Conservation (phyloP, 1,140 invertebrate genomes). For the Macrobrachium nipponense region DNA sequence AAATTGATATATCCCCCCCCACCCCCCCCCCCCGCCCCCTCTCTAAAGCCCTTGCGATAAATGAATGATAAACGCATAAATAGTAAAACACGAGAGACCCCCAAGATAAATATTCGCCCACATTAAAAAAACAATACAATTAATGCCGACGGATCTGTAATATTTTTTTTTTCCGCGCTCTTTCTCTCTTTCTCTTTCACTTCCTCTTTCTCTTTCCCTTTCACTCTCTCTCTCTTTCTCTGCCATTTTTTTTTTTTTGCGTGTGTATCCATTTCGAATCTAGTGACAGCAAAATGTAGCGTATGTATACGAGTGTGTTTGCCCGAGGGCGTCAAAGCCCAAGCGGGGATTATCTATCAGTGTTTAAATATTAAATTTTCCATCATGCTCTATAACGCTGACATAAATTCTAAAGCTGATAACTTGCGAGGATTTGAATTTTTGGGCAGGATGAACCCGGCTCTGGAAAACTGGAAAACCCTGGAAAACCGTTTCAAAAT, state of each 20-base stretch:
- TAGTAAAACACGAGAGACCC: too few relatives aligned
- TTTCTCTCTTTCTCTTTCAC: background rate
- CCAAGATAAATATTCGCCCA: too few relatives aligned
- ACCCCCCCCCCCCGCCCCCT: too few relatives aligned
- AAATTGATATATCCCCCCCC: too few relatives aligned
- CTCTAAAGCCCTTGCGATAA: too few relatives aligned
- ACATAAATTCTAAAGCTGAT: conserved; percentile 60
- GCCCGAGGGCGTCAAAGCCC: background rate
- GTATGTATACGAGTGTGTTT: conserved; percentile 3
- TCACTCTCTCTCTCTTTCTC: conserved; percentile 4
- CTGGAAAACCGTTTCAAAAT: background rate
- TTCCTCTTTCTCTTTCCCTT: background rate
- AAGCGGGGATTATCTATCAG: conserved; percentile 42
- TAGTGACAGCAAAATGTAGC: conserved; percentile 13
- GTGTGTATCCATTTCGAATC: background rate
- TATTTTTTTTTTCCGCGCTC: background rate
- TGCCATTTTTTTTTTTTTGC: background rate
- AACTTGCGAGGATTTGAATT: conserved; percentile 57
- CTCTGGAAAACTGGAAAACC: background rate
- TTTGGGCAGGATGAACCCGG: conserved; percentile 47
- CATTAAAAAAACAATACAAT: too few relatives aligned
- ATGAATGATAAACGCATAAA: too few relatives aligned
- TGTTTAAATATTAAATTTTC: conserved; percentile 60
- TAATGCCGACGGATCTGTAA: too few relatives aligned
- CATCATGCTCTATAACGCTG: conserved; percentile 57